Evolutionary conservation across 1,140 invertebrate species (phyloP), one percentile per base, ranked within the genome.

Genomic region (Drosophila nasuta): DNA sequence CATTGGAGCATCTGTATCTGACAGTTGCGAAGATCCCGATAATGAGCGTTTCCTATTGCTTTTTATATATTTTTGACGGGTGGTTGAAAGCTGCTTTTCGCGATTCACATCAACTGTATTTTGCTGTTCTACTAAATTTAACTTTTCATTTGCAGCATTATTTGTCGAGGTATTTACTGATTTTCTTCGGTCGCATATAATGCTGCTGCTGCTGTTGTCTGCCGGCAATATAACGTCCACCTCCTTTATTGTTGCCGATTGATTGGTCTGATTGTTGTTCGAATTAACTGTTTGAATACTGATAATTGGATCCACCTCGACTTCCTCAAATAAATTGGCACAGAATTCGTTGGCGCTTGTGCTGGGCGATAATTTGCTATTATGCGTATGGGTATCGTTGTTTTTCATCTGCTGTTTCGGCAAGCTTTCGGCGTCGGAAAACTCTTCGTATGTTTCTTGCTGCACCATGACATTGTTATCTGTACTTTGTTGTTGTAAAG

Each of bases 301-400:
- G 75, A 85, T 81, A 67, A 83, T 70, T 48, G 79, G 77, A 49
- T 82, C 82, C 38, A 60, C 69, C 46, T 79, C 70, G 8, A 81
- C 57, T 35, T 89, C 85, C 11, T 89, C 85, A 51, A 89, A 89
- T 49, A 89, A 54, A 59, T 88, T 83, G 51, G 77, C 68, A 73
- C 85, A 88, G 43, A 89, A 89, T 54, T 88, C 85, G 48, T 78
- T 89, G 8, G 85, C 75, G 57, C 81, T 89, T 59, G 74, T 89
- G 45, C 73, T 88, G 5, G 85, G 81, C 6, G 85, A 88, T 33
- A 83, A 54, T 41, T 88, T 88, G 49, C 15, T 79, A 6, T 46
- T 20, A 30, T 89, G 20, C 20, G 20, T 33, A 33, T 7, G 30
- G 5, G 30, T 6, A 33, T 33, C 85, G 15, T 20, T 54, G 15